Base-by-base conservation (phyloP, 2,888 invertebrate species). In the Meganola albula region DNA sequence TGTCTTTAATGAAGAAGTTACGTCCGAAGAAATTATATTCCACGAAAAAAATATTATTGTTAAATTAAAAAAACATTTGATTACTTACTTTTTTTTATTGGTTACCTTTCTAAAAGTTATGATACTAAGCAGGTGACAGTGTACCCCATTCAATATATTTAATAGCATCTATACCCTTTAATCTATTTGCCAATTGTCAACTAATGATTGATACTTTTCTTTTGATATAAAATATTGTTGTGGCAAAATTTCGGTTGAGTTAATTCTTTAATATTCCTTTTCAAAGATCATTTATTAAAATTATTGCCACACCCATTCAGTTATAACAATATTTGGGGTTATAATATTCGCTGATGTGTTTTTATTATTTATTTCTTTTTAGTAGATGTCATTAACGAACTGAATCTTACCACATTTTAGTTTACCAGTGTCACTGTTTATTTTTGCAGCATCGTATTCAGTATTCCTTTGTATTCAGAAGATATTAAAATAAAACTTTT, bases 171-270 rank as follows among this genome's bases (percentile, higher is more conserved):
- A 42, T 31, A 37, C 31, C 34, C 37, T 39, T 42, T 34, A 8
- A 36, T 55, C 60, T 59, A 54, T 60, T 53, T 62, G 39, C 41
- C 43, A 44, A 59, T 57, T 67, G 57, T 61, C 54, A 55, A 34
- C 41, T 58, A 37, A 43, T 77, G 75, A 82, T 80, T 63, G 70
- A 80, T 79, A 44, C 59, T 54, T 57, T 55, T 63, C 63, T 56
- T 55, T 42, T 65, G 49, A 13, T 28, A 31, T 59, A 57, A 68
- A 70, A 58, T 51, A 67, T 72, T 70, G 74, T 69, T 77, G 79
- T 57, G 80, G 76, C 68, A 37, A 65, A 60, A 68, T 67, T 65
- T 66, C 49, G 68, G 63, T 74, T 66, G 61, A 49, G 45, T 66
- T 62, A 53, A 56, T 64, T 63, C n/a, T 59, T 48, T 48, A 56